These are phyloP conservation scores for Lysandra bellargus DNA, from an alignment of 2,888 invertebrate species.

Conservation along the genomic window DNA sequence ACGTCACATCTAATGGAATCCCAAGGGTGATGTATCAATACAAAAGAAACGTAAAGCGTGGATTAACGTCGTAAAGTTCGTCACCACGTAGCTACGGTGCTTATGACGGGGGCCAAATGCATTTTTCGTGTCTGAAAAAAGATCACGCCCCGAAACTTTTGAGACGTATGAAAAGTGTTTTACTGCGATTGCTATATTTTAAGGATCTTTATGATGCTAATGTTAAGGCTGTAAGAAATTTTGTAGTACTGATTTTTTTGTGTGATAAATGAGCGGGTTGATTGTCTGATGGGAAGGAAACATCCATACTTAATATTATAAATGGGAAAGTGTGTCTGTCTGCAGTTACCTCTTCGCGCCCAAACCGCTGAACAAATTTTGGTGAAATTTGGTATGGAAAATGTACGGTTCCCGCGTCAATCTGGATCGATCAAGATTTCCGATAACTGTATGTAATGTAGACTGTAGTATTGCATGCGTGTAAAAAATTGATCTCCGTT, in stretches of 20 bases:
- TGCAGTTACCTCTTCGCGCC: too few relatives aligned
- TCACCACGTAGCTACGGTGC: constrained; percentile 54
- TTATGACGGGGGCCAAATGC: constrained; percentile 74
- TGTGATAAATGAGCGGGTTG: not conserved
- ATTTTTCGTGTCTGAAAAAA: constrained; percentile 76
- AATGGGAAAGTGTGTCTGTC: too few relatives aligned
- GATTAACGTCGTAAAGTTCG: constrained; percentile 50
- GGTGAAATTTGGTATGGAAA: too few relatives aligned
- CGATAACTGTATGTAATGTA: too few relatives aligned
- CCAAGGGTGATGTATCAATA: constrained; percentile 26
- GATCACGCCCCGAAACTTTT: constrained; percentile 53
- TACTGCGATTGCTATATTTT: constrained; percentile 3
- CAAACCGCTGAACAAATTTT: too few relatives aligned
- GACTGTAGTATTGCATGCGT: too few relatives aligned
- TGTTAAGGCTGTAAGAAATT: not conserved
- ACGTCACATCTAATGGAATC: constrained; percentile 6
- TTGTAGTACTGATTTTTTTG: not conserved
- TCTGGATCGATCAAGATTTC: too few relatives aligned
- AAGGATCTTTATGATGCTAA: not conserved
- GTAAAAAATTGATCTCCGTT: too few relatives aligned
- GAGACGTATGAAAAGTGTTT: constrained; percentile 19
- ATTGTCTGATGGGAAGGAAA: too few relatives aligned
- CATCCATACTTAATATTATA: too few relatives aligned
- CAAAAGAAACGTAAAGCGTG: constrained; percentile 36
- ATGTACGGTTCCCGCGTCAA: too few relatives aligned